phyloP scores from a whole-genome alignment of 2,888 invertebrate genomes.

The Protodeltote pygarga region DNA sequence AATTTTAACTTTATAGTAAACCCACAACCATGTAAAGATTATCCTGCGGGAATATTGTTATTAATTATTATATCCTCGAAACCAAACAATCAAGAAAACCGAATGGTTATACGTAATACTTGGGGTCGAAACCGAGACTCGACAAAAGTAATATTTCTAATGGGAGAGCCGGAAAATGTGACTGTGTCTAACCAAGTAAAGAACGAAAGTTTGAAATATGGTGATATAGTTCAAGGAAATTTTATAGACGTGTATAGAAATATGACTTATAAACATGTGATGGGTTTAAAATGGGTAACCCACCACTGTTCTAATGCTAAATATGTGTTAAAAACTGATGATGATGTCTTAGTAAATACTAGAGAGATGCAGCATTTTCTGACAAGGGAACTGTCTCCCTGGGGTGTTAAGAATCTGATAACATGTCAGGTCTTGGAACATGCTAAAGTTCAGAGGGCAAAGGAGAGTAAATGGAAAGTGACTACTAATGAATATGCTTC shows the following conservation, averaged over 20 bases:
- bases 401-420: constrained; percentile 88
- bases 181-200: constrained; percentile 69
- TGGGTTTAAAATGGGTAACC: constrained; percentile 92
- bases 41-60: constrained; percentile 79
- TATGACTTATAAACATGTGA: constrained; percentile 94
- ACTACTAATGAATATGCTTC: constrained; percentile 89
- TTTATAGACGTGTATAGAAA: constrained; percentile 93
- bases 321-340: constrained; percentile 91
- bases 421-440: constrained; percentile 87
- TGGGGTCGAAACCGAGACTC: constrained; percentile 89
- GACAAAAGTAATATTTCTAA: constrained; percentile 88
- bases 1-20: constrained; percentile 88
- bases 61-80: constrained; percentile 90
- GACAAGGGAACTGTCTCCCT: constrained; percentile 85
- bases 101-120: constrained; percentile 90
- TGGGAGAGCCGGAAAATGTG: constrained; percentile 80
- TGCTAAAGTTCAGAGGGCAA: constrained; percentile 87
- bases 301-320: constrained; percentile 90
- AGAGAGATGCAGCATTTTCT: constrained; percentile 87
- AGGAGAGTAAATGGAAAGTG: constrained; percentile 92
- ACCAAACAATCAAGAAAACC: constrained; percentile 88
- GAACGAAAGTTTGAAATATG: constrained; percentile 85
- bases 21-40: constrained; percentile 84
- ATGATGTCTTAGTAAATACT: constrained; percentile 92
- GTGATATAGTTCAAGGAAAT: constrained; percentile 92